Conservation (phyloP, 2,888 invertebrate species). For the Pachymerium ferrugineum region DNA sequence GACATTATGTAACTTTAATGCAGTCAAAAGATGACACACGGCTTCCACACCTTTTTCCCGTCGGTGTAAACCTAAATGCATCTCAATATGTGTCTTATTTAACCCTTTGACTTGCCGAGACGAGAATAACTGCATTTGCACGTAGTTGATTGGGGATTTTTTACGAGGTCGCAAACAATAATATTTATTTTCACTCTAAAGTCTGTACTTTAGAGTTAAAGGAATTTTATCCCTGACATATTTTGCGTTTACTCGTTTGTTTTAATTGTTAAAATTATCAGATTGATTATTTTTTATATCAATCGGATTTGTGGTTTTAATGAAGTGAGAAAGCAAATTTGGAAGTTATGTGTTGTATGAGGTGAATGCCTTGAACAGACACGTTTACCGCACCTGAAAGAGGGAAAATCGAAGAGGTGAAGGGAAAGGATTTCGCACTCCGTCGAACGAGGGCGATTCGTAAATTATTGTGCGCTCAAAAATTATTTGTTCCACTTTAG, state of each 20-base stretch:
- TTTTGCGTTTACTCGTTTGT: no score
- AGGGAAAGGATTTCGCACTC: slow-evolving; percentile 5
- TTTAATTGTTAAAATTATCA: no score
- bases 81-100: background rate
- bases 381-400: background rate
- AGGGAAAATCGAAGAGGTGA: slow-evolving; percentile 6
- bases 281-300: background rate
- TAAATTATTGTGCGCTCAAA: slow-evolving; percentile 15
- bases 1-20: no score
- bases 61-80: slow-evolving; percentile 17
- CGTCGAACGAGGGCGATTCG: slow-evolving; percentile 19
- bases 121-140: background rate
- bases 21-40: background rate
- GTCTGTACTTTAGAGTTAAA: no score
- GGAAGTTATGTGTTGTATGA: background rate
- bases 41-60: background rate
- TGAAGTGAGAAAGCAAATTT: no score
- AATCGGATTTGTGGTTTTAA: no score
- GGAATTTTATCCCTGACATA: background rate
- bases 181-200: background rate
- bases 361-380: slow-evolving; percentile 11
- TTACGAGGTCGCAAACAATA: slow-evolving; percentile 15
- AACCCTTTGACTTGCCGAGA: background rate
- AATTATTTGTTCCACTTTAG: slow-evolving; percentile 14
- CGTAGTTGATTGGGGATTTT: background rate